Evolutionary conservation across 1,140 invertebrate genomes (phyloP).

Genomic region (Pseudomyrmex gracilis): DNA sequence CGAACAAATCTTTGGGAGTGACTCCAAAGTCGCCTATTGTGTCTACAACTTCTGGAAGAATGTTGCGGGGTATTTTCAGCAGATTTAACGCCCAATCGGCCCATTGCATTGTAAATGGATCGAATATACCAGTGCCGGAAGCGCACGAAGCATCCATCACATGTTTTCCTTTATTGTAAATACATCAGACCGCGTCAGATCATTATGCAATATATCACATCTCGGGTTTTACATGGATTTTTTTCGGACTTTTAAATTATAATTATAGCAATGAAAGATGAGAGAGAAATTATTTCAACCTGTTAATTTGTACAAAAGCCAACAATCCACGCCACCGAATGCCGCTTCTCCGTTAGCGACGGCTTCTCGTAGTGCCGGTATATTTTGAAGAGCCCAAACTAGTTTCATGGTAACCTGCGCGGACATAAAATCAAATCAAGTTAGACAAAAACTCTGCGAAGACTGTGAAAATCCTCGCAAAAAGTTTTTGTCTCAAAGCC

Average conservation of each 20-base stretch:
- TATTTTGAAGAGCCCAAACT: slow-evolving; percentile 91
- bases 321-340: slow-evolving; percentile 97
- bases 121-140: slow-evolving; percentile 96
- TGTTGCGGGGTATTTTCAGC: slow-evolving; percentile 89
- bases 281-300: slow-evolving; percentile 75
- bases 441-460: not conserved
- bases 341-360: slow-evolving; percentile 88
- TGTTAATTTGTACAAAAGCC: slow-evolving; percentile 94
- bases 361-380: slow-evolving; percentile 88
- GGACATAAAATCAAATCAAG: not conserved
- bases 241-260: not conserved
- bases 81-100: slow-evolving; percentile 89
- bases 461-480: not conserved
- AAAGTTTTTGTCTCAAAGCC: not conserved
- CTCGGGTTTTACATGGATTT: too few species aligned
- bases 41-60: slow-evolving; percentile 93
- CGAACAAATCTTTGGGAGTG: slow-evolving; percentile 89
- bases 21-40: slow-evolving; percentile 91
- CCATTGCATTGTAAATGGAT: slow-evolving; percentile 96
- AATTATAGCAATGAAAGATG: not conserved
- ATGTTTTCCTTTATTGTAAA: slow-evolving; percentile 85
- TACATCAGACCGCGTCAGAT: not conserved
- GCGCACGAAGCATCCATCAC: slow-evolving; percentile 95
- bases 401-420: slow-evolving; percentile 91
- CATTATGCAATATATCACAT: not conserved